A percentile compares a stretch with the other conserved stretches of the same genome.
Conservation (phyloP, 2,113 vertebrate genomes). For the Xenus cinereus region DNA sequence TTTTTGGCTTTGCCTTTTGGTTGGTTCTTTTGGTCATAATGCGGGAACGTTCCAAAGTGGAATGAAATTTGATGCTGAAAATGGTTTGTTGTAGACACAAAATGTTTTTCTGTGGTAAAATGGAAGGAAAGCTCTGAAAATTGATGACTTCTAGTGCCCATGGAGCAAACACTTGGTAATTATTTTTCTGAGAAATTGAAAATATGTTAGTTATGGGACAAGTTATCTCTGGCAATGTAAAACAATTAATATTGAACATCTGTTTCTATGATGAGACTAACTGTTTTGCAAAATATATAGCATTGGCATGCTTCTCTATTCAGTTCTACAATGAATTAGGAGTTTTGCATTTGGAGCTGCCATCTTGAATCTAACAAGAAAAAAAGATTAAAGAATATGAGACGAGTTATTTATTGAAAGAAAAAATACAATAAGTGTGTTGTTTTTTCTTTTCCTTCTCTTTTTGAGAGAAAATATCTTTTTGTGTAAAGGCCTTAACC, state of each 20-base stretch:
- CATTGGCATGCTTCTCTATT: not conserved
- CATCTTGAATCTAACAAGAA: not conserved
- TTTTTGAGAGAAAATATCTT: not conserved
- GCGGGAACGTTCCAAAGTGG: not conserved
- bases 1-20: not conserved
- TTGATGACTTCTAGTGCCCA: not conserved
- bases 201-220: conserved; percentile 19
- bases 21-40: not conserved
- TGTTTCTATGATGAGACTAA: not conserved
- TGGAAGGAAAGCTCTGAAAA: not conserved
- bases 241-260: conserved; percentile 8
- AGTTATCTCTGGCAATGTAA: not conserved
- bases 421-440: not conserved
- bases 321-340: not conserved
- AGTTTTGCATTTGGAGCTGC: not conserved
- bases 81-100: not conserved
- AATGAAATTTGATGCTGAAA: not conserved
- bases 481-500: not conserved
- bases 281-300: not conserved
- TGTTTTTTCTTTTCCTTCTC: not conserved
- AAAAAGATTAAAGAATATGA: not conserved
- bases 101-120: not conserved
- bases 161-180: conserved; percentile 10
- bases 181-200: conserved; percentile 47
- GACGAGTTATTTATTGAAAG: not conserved